Evolutionary conservation across 2,888 invertebrate species (phyloP), one percentile per base, ranked within the genome.

Genomic region (Pammene fasciana): DNA sequence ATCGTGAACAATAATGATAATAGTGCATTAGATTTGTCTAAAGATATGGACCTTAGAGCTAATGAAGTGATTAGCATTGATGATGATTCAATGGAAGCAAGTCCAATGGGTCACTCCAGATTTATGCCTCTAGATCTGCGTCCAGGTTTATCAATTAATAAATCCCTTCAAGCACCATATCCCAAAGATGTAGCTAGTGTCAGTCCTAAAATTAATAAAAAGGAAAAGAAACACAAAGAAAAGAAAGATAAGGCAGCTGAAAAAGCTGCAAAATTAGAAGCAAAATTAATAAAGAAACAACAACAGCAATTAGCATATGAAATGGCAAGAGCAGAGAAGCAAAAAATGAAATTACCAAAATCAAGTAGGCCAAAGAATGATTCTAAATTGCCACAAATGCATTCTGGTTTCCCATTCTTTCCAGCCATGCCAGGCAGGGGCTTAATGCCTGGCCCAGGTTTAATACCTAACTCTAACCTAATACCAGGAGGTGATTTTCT

Each of bases 141-240:
- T 74, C 87, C 87, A 64, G 87, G 82, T 83, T 78, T 90, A 80
- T 88, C 93, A 67, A 89, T 92, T 73, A 90, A 87, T 74, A 91
- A 90, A 82, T 86, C 90, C 71, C 79, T 90, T 75, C 92, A 91
- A 86, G 77, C 84, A 79, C 86, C 89, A 75, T 93, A 82, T 84
- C 82, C 91, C 88, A 92, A 92, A 90, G 89, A 89, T 83, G 78
- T 82, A 94, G 78, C 94, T 94, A 80, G 92, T 92, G 78, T 93
- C 89, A 77, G 92, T 93, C 80, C 89, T 86, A 94, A 94, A 84
- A 89, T 90, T 76, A 65, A 54, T 60, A 94, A 94, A 77, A 94
- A 94, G 76, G 95, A 94, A 78, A 90, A 86, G 78, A 93, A 93
- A 85, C 91, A 92, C 73, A 93, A 87, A 84, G 93, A 92, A 70